A percentile compares a stretch with the other conserved stretches of the same genome.
These are phyloP conservation scores for Lycophotia porphyrea DNA, from an alignment of 2,888 invertebrate genomes.

Conservation along the genomic window DNA sequence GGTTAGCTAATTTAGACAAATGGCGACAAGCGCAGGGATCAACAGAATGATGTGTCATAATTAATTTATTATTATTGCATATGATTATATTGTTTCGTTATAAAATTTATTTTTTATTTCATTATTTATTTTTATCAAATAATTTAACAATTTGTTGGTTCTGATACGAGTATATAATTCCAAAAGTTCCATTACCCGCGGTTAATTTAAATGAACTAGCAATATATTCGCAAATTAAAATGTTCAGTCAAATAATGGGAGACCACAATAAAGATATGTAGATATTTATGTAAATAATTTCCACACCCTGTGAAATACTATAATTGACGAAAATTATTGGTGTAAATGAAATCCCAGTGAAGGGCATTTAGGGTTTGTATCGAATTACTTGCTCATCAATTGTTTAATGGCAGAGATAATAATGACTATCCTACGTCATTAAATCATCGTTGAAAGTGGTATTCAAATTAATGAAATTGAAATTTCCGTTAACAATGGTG, in stretches of 20 bases:
- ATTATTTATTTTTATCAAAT: conserved; percentile 61
- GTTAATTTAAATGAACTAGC: conserved; percentile 55
- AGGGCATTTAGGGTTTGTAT: conserved; percentile 74
- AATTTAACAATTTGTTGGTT: conserved; percentile 65
- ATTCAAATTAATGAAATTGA: neutral
- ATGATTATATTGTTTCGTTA: conserved; percentile 55
- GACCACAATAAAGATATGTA: conserved; percentile 80
- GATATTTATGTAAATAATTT: conserved; percentile 79
- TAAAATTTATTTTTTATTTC: conserved; percentile 61
- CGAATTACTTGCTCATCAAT: conserved; percentile 66
- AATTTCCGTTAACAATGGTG: neutral
- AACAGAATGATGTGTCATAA: conserved; percentile 49
- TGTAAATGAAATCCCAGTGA: conserved; percentile 80
- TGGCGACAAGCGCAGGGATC: conserved; percentile 58
- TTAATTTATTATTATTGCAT: conserved; percentile 50
- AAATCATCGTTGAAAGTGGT: neutral
- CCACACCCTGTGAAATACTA: conserved; percentile 87
- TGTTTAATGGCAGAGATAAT: conserved; percentile 58
- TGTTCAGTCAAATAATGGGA: conserved; percentile 54
- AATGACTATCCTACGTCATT: conserved; percentile 3
- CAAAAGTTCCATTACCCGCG: conserved; percentile 55
- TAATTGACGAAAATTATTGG: conserved; percentile 89
- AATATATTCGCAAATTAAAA: conserved; percentile 56
- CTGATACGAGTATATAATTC: conserved; percentile 64
- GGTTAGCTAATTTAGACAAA: conserved; percentile 57